Conservation (phyloP, 2,888 invertebrate genomes). For the Sicus ferrugineus region DNA sequence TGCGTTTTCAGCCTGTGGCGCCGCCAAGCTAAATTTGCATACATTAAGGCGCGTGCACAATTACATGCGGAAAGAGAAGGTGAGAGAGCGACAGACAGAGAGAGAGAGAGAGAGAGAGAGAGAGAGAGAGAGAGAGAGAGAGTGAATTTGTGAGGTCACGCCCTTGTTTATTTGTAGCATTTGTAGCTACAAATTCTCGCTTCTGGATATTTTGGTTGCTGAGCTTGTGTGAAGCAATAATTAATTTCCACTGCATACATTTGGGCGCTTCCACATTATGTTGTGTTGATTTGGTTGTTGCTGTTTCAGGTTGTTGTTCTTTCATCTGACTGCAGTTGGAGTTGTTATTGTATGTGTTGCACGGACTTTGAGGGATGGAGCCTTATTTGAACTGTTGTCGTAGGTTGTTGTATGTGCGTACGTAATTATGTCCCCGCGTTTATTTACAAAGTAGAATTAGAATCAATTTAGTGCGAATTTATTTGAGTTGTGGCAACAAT, state of each 20-base stretch:
- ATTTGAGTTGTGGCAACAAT: no score
- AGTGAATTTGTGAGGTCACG: background rate
- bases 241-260: slow-evolving; percentile 23
- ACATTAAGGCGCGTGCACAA: background rate
- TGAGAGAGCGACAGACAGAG: no score
- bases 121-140: background rate
- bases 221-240: slow-evolving; percentile 9
- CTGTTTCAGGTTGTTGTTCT: slow-evolving; percentile 6
- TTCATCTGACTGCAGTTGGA: no score
- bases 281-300: slow-evolving; percentile 2
- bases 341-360: background rate
- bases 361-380: background rate
- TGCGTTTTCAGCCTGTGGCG: background rate
- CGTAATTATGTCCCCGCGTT: background rate
- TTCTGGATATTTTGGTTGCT: background rate
- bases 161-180: no score
- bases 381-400: no score
- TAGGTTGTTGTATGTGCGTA: no score
- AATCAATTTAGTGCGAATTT: background rate
- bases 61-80: background rate
- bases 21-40: background rate
- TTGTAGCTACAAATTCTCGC: no score
- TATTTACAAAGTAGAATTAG: background rate
- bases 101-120: background rate
- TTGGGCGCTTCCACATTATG: slow-evolving; percentile 5